These are phyloP conservation scores for Odontamblyopus rebecca DNA, from an alignment of 2,797 vertebrate species.

Conservation along the genomic window DNA sequence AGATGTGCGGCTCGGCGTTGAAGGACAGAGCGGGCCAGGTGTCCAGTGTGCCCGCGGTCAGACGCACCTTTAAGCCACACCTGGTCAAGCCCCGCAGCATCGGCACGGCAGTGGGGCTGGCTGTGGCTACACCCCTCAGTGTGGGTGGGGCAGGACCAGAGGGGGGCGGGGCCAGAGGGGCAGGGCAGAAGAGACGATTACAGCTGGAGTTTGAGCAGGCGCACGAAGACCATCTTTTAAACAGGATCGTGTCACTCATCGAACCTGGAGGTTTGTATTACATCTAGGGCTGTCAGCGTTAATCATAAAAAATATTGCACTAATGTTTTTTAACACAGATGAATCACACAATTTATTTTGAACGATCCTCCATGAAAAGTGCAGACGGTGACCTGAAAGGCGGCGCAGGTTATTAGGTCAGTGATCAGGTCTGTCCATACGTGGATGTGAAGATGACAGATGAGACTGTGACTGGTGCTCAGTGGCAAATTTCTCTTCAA, in stretches of 20 bases:
- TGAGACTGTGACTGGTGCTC: too few species aligned
- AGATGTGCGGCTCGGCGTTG: conserved; percentile 81
- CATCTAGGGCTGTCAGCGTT: neutral
- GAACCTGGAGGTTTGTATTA: conserved; percentile 80
- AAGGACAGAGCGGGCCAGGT: conserved; percentile 58
- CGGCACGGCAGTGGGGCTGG: conserved; percentile 27
- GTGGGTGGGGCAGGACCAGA: conserved; percentile 6
- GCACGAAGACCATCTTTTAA: conserved; percentile 85
- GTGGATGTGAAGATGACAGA: too few species aligned
- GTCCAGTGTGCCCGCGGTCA: conserved; percentile 31
- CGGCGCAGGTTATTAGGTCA: too few species aligned
- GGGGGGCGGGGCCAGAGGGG: conserved; percentile 27
- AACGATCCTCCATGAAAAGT: too few species aligned
- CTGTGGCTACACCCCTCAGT: conserved; percentile 11
- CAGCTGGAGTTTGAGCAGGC: conserved; percentile 86
- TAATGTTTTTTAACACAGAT: too few species aligned
- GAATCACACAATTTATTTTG: too few species aligned
- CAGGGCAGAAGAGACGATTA: conserved; percentile 77
- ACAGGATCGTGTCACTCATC: conserved; percentile 86
- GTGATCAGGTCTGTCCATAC: too few species aligned
- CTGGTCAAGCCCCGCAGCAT: conserved; percentile 64
- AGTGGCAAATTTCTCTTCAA: too few species aligned
- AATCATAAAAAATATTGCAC: too few species aligned
- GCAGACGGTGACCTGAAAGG: too few species aligned
- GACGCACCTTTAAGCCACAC: conserved; percentile 71